Evolutionary conservation across 2,113 vertebrate species (phyloP), one percentile per base, ranked within the genome.

Genomic region (Corapipo altera): DNA sequence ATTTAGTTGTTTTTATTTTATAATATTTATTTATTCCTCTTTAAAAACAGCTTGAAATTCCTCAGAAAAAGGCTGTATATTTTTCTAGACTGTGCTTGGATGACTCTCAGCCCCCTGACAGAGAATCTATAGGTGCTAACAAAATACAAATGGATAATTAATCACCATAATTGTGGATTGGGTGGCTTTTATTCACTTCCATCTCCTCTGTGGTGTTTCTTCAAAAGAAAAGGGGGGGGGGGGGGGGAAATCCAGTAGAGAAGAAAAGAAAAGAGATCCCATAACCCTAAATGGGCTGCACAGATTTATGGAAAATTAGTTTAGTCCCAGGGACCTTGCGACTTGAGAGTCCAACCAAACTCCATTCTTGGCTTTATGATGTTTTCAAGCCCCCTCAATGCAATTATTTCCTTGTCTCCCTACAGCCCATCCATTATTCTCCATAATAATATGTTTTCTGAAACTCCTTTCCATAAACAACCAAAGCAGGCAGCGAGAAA

Each of bases 341-440:
- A 90, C 96, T 94, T 4, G 3, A 75, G 82, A 94, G 90, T 85
- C 95, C 93, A 96, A 97, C 84, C 69, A 96, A 95, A 96, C 93
- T 92, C 96, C 93, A 95, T 91, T 97, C 97, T 94, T 96, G 92
- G 93, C 94, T 97, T 97, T 93, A 93, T 76, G 88, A 96, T 96
- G 92, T 92, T 97, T 96, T 96, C 90, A 90, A 96, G 87, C 89
- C 92, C 93, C 90, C 93, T 96, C 95, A 74, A 91, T 94, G 96
- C 97, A 97, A 97, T 97, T 97, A 97, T 97, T 97, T 96, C 89
- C 95, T 96, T 94, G 96, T 96, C 97, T 97, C 95, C 93, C 95
- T 94, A 86, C 95, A 96, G 97, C 95, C 96, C 94, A 97, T 97
- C 96, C 97, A 97, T 97, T 97, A 97, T 96, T 96, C 96, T 93